Percentiles rank a stretch among this genome's conserved stretches.
Evolutionary conservation across 2,113 vertebrate genomes (phyloP).

Genomic region (Mungos mungo): DNA sequence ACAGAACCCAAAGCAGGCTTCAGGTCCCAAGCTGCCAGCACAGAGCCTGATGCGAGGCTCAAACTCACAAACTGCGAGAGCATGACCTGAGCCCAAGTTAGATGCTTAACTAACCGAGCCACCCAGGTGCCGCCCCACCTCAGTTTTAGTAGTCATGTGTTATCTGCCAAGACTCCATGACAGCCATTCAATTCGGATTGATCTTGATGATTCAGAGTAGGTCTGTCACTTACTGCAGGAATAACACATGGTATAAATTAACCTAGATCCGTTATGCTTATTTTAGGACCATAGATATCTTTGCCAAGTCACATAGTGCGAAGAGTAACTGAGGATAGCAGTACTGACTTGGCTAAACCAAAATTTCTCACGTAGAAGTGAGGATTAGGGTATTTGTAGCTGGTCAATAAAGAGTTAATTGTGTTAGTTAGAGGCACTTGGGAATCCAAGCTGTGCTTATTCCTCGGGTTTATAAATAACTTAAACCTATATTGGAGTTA

Average conservation of each 20-base stretch:
- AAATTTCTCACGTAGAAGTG: background rate
- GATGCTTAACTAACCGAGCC: too few relatives aligned
- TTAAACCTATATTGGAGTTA: conserved; percentile 70
- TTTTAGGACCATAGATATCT: background rate
- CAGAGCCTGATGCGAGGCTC: too few relatives aligned
- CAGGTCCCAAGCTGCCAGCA: too few relatives aligned
- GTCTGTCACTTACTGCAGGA: conserved; percentile 66
- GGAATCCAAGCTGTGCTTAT: conserved; percentile 62
- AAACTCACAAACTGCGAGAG: too few relatives aligned
- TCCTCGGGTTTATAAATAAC: conserved; percentile 74
- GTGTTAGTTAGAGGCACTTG: conserved; percentile 28
- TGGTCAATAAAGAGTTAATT: conserved; percentile 55
- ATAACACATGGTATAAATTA: conserved; percentile 56
- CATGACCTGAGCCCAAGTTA: too few relatives aligned
- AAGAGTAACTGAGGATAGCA: background rate
- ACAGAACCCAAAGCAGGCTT: too few relatives aligned
- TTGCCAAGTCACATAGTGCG: background rate
- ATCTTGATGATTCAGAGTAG: conserved; percentile 74
- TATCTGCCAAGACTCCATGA: conserved; percentile 69
- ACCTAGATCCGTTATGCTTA: conserved; percentile 48
- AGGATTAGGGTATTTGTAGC: background rate
- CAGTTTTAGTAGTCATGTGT: background rate
- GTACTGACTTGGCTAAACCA: background rate
- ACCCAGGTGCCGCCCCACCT: too few relatives aligned
- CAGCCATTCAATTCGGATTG: conserved; percentile 72